Conservation (phyloP, 2,113 vertebrate genomes). For the Sialia sialis region DNA sequence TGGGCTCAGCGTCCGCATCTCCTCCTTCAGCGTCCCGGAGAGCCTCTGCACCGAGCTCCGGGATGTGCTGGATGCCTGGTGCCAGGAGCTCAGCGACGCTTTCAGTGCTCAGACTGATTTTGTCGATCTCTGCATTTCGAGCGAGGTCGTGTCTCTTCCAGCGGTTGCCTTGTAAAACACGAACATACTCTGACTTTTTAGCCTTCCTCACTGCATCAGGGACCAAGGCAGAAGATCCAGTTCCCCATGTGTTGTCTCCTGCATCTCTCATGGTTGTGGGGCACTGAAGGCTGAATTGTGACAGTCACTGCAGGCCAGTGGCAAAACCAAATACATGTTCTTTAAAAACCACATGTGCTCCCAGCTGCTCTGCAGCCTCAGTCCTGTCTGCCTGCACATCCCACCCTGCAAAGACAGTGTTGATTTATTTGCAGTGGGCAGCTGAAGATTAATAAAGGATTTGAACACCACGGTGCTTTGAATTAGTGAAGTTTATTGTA, state of each 20-base stretch:
- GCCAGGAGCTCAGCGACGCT: slow-evolving; percentile 60
- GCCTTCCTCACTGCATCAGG: neutral
- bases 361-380: neutral
- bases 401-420: neutral
- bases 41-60: slow-evolving; percentile 65
- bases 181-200: neutral
- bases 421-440: neutral
- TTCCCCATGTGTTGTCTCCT: rapidly evolving
- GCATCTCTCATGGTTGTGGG: neutral
- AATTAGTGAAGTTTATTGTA: neutral
- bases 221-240: rapidly evolving
- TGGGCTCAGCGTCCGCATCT: slow-evolving; percentile 71
- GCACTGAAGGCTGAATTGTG: neutral
- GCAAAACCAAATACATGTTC: rapidly evolving
- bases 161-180: slow-evolving; percentile 78
- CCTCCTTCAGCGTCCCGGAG: slow-evolving; percentile 90
- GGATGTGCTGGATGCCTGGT: slow-evolving; percentile 74
- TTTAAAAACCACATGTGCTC: rapidly evolving
- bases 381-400: rapidly evolving
- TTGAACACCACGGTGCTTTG: rapidly evolving
- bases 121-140: slow-evolving; percentile 75
- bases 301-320: rapidly evolving
- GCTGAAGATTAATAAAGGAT: neutral
- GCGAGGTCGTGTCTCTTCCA: slow-evolving; percentile 76
- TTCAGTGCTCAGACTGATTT: slow-evolving; percentile 80